phyloP scores from a whole-genome alignment of 2,888 invertebrate species.

The Chouioia cunea region DNA sequence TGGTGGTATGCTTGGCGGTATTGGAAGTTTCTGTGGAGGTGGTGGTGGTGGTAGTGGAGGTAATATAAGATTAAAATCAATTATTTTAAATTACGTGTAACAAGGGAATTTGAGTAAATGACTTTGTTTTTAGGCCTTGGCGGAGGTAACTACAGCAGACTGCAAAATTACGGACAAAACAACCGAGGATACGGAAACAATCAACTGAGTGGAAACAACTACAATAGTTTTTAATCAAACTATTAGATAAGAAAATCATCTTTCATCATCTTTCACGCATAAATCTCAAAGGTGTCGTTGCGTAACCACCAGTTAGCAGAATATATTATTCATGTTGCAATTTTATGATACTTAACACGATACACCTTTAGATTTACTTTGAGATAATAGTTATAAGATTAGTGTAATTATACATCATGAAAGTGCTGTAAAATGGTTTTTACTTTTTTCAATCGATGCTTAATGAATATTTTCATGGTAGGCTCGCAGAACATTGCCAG shows the following conservation, averaged over 20 bases:
- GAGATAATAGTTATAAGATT: constrained; percentile 37
- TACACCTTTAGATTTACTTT: constrained; percentile 31
- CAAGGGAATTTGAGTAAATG: neutral
- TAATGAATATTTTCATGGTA: too few species aligned
- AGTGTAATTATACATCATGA: constrained; percentile 19
- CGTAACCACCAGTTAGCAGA: constrained; percentile 14
- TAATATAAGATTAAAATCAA: constrained; percentile 55
- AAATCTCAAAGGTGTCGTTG: constrained; percentile 3
- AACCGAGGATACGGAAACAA: constrained; percentile 46
- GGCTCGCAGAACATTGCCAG: too few species aligned
- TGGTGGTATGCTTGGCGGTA: constrained; percentile 6
- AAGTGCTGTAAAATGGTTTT: constrained; percentile 14
- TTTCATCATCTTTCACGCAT: constrained; percentile 3
- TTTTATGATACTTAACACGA: constrained; percentile 44
- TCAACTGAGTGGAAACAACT: constrained; percentile 43
- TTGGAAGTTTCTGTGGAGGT: constrained; percentile 7
- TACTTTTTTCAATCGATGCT: constrained; percentile 10
- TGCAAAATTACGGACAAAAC: constrained; percentile 36
- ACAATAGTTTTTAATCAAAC: constrained; percentile 42
- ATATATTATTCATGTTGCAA: constrained; percentile 38
- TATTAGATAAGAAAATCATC: constrained; percentile 10
- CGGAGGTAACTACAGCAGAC: neutral
- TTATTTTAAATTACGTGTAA: neutral
- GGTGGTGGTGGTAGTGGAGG: constrained; percentile 52
- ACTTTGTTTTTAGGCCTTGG: neutral